Percentiles rank a stretch among this genome's conserved stretches.
Evolutionary conservation across 2,113 vertebrate species (phyloP).

Genomic region (Tyrannus savana): DNA sequence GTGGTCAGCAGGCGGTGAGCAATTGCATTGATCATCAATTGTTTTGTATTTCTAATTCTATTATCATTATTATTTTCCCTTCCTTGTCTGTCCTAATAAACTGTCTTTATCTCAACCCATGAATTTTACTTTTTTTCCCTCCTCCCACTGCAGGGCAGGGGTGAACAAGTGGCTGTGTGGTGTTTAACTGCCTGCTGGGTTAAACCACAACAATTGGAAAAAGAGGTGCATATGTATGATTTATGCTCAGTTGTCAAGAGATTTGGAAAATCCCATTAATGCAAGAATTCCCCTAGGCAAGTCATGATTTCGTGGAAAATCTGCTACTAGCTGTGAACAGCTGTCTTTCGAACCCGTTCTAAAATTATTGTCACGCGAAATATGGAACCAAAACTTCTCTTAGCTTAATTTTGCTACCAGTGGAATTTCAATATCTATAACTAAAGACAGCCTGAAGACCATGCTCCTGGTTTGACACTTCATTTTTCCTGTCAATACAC

Average conservation of each 20-base stretch:
- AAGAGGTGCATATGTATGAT: not conserved
- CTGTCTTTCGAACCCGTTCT: not conserved
- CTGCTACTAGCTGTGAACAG: conserved; percentile 2
- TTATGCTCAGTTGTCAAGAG: conserved; percentile 13
- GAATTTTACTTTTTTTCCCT: not conserved
- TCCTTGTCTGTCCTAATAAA: not conserved
- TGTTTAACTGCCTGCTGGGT: not conserved
- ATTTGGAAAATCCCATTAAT: conserved; percentile 41
- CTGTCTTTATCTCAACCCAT: not conserved
- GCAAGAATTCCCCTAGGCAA: conserved; percentile 19
- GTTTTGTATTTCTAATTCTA: not conserved
- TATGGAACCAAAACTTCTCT: not conserved
- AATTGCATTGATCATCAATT: not conserved
- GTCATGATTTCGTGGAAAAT: not conserved
- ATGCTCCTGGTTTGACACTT: not conserved
- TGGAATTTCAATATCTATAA: not conserved
- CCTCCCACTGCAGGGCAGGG: not conserved
- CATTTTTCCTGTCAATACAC: not conserved
- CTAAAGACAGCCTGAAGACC: not conserved
- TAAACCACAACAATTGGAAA: not conserved
- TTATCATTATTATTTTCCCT: not conserved
- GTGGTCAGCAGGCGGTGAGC: not conserved
- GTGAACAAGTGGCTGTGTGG: not conserved
- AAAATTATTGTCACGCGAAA: not conserved
- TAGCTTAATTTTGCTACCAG: not conserved